Conservation (phyloP, 2,113 vertebrate species). For the Ranitomeya variabilis region DNA sequence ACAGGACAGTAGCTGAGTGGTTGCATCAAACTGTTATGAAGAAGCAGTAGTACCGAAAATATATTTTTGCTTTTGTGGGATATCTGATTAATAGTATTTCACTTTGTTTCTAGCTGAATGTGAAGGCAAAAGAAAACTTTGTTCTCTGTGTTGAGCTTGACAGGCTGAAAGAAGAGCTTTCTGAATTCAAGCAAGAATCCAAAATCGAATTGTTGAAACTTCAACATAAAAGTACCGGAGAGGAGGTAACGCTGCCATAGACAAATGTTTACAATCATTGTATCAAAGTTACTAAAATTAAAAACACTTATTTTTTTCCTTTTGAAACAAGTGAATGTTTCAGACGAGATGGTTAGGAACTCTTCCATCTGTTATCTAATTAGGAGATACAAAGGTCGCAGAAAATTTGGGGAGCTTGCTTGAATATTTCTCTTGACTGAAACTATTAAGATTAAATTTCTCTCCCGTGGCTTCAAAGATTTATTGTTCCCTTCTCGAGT, state of each 20-base stretch:
- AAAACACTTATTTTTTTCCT: not conserved
- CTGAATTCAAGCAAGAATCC: not conserved
- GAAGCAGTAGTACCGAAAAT: not conserved
- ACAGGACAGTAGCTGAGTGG: not conserved
- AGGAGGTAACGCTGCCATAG: constrained; percentile 13
- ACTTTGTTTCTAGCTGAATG: constrained; percentile 33
- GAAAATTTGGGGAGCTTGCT: not conserved
- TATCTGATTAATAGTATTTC: not conserved
- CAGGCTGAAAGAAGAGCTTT: constrained; percentile 3
- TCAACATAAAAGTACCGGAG: not conserved
- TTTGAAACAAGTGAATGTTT: not conserved
- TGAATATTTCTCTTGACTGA: constrained; percentile 10
- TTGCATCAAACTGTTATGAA: not conserved
- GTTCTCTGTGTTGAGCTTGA: not conserved
- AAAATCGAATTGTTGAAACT: not conserved
- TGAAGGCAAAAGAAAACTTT: constrained; percentile 17
- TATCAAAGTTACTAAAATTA: not conserved
- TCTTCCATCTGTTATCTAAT: constrained; percentile 29
- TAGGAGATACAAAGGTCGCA: constrained; percentile 19
- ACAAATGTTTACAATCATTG: constrained; percentile 40
- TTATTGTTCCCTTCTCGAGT: constrained; percentile 4
- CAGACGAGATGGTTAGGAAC: not conserved
- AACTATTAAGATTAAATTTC: constrained; percentile 38
- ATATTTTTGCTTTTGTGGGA: not conserved
- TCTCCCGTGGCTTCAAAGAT: constrained; percentile 24